These are phyloP conservation scores for Hetaerina titia DNA, from an alignment of 2,888 invertebrate species.

Conservation along the genomic window DNA sequence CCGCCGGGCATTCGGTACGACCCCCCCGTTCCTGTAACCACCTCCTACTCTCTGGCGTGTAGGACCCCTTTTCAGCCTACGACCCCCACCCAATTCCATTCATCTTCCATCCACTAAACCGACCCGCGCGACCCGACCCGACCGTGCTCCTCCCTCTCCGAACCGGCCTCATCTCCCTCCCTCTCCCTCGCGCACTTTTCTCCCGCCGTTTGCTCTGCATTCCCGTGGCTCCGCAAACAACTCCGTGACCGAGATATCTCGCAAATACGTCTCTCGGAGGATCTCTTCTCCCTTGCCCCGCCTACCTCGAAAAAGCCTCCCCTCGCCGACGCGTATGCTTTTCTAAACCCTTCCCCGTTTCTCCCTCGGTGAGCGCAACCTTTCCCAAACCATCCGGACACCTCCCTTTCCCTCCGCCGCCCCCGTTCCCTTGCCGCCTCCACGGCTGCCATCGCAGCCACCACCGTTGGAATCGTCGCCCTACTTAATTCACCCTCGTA, in stretches of 20 bases:
- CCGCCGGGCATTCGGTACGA: too few species aligned
- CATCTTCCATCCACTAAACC: not conserved
- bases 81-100: not conserved
- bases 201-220: conserved; percentile 13
- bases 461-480: not conserved
- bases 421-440: not conserved
- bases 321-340: not conserved
- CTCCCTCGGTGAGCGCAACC: not conserved
- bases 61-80: not conserved
- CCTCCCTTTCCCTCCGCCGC: not conserved
- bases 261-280: not conserved
- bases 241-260: conserved; percentile 27
- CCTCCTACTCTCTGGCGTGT: not conserved
- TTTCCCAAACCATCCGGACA: too few species aligned
- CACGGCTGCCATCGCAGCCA: not conserved
- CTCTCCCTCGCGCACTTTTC: not conserved
- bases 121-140: not conserved
- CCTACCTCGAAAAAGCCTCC: not conserved
- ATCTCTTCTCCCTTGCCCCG: not conserved
- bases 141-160: not conserved
- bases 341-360: not conserved
- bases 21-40: not conserved
- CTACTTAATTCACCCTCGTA: not conserved
- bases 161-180: not conserved
- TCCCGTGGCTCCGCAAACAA: conserved; percentile 30